Evolutionary conservation across 2,113 vertebrate species (phyloP).

Genomic region (Mobula hypostoma): DNA sequence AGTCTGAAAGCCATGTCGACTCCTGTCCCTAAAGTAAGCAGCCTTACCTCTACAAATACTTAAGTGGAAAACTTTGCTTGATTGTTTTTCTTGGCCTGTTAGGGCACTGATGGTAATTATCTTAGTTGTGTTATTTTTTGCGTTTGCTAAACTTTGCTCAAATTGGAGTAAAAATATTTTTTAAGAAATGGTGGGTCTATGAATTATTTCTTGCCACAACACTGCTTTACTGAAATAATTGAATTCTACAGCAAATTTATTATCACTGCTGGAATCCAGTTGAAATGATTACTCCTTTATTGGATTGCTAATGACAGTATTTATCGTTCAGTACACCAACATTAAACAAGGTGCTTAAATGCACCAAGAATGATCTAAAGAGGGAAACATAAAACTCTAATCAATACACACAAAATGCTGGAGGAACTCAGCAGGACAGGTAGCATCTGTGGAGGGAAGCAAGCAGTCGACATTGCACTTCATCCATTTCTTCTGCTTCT

Average conservation of each 20-base stretch:
- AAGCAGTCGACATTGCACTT: too few relatives aligned
- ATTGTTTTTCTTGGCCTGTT: constrained; percentile 8
- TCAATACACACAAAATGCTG: too few relatives aligned
- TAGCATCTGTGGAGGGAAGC: too few relatives aligned
- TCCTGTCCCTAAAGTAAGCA: neutral
- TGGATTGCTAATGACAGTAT: neutral
- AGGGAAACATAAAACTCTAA: neutral
- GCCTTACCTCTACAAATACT: neutral
- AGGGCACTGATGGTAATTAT: neutral
- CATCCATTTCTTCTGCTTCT: neutral
- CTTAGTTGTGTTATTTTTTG: neutral
- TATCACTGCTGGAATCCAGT: neutral
- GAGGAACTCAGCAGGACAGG: too few relatives aligned
- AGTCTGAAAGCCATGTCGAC: neutral
- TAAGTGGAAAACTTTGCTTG: neutral
- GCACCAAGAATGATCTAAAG: neutral
- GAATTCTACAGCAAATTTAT: neutral
- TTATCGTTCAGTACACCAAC: neutral
- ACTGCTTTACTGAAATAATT: neutral
- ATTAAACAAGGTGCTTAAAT: neutral
- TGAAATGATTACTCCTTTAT: neutral
- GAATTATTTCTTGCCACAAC: neutral
- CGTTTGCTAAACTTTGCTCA: neutral
- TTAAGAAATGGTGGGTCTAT: neutral
- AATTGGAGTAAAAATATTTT: neutral